Evolutionary conservation across 1,140 invertebrate species (phyloP).

Genomic region (Drosophila quadrilineata): DNA sequence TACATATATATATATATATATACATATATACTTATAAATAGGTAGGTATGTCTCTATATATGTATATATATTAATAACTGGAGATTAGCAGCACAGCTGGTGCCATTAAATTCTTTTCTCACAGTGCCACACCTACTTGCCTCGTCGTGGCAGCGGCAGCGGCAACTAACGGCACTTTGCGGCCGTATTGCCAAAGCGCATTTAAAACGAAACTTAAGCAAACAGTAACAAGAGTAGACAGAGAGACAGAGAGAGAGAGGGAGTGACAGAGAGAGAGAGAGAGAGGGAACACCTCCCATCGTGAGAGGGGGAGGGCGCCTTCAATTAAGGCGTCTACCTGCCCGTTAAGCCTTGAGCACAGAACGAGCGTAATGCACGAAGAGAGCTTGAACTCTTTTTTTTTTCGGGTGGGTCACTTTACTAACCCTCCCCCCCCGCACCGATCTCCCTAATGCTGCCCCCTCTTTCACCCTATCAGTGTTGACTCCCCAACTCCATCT

Average conservation of each 20-base stretch:
- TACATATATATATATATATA: neutral
- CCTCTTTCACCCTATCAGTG: no score
- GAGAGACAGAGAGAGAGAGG: neutral
- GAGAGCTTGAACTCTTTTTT: conserved; percentile 60
- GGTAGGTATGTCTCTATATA: neutral
- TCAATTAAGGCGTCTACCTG: conserved; percentile 58
- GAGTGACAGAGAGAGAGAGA: neutral
- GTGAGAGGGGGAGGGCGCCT: neutral
- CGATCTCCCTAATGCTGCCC: no score
- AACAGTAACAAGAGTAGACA: neutral
- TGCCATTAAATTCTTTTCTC: conserved; percentile 26
- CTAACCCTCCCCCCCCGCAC: no score
- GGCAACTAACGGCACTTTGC: conserved; percentile 21
- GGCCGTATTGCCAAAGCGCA: conserved; percentile 21
- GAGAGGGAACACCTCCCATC: no score
- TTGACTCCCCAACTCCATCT: no score
- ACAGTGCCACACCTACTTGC: conserved; percentile 23
- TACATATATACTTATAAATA: no score
- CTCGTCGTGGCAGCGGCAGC: no score
- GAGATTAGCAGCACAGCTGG: conserved; percentile 4
- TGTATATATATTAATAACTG: conserved; percentile 9
- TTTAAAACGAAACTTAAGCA: conserved; percentile 3
- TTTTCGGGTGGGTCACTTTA: conserved; percentile 69
- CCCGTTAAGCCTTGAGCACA: conserved; percentile 44
- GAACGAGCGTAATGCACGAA: conserved; percentile 45